A percentile compares a stretch with the other conserved stretches of the same genome.
Evolutionary conservation across 2,888 invertebrate species (phyloP).

Genomic region (Ethmia dodecea): DNA sequence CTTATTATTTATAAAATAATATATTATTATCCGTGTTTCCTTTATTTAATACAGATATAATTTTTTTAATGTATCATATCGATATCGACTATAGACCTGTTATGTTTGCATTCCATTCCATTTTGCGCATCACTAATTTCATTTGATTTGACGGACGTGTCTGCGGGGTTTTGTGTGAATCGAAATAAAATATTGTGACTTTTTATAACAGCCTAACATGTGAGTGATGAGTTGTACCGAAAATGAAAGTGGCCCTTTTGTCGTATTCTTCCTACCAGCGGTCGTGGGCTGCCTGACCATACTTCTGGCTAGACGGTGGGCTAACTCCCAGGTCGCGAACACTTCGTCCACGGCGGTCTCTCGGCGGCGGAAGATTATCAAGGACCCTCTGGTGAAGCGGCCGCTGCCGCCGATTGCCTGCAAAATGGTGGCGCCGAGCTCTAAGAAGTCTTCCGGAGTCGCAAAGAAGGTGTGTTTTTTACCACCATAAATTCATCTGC

Average conservation of each 20-base stretch:
- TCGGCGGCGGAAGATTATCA: slow-evolving; percentile 69
- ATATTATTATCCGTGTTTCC: too few relatives aligned
- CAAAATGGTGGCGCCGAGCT: slow-evolving; percentile 64
- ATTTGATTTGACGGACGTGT: slow-evolving; percentile 10
- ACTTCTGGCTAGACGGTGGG: slow-evolving; percentile 71
- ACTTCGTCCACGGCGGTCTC: slow-evolving; percentile 68
- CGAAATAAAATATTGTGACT: slow-evolving; percentile 52
- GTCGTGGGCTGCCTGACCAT: slow-evolving; percentile 73
- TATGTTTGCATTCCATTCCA: too few relatives aligned
- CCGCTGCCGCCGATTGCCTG: slow-evolving; percentile 56
- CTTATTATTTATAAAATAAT: too few relatives aligned
- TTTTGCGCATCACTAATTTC: not conserved
- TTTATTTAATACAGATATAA: too few relatives aligned
- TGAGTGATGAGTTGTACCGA: slow-evolving; percentile 78
- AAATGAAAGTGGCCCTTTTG: slow-evolving; percentile 76
- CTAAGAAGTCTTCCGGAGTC: slow-evolving; percentile 54
- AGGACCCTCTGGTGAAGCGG: slow-evolving; percentile 68
- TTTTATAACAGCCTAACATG: slow-evolving; percentile 63
- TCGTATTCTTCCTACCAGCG: slow-evolving; percentile 74
- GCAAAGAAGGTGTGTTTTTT: slow-evolving; percentile 52
- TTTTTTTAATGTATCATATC: too few relatives aligned
- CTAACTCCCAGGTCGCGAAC: slow-evolving; percentile 55
- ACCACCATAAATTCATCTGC: not conserved
- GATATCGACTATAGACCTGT: too few relatives aligned
- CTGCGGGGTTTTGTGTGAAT: slow-evolving; percentile 22